phyloP scores from a whole-genome alignment of 2,113 vertebrate genomes.

The Eleginops maclovinus region DNA sequence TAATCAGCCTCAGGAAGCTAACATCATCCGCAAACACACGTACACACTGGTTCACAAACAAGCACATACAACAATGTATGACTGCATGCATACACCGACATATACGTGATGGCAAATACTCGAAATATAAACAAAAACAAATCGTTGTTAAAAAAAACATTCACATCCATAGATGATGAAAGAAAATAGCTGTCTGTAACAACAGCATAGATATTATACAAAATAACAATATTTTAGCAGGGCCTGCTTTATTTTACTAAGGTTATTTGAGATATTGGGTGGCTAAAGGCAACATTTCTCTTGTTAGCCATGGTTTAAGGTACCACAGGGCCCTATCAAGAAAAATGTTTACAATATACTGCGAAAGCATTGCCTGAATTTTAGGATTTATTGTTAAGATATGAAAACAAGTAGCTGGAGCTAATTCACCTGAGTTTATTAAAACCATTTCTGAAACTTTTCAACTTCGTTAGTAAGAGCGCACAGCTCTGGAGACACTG shows the following conservation, averaged over 20 bases:
- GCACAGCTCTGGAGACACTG: background rate
- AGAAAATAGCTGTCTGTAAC: conserved; percentile 22
- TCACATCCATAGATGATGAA: conserved; percentile 8
- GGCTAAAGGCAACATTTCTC: conserved; percentile 41
- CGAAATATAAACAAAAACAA: conserved; percentile 14
- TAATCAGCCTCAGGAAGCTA: conserved; percentile 78
- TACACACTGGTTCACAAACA: conserved; percentile 59
- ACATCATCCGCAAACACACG: conserved; percentile 71
- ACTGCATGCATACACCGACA: conserved; percentile 2
- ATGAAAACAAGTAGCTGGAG: background rate
- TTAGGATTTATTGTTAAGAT: background rate
- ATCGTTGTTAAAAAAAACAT: background rate
- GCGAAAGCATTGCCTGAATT: conserved; percentile 8
- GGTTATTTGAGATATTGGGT: conserved; percentile 34
- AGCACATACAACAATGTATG: conserved; percentile 36
- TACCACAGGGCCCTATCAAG: conserved; percentile 14
- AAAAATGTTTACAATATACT: background rate
- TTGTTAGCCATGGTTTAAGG: conserved; percentile 32
- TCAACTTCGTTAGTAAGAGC: background rate
- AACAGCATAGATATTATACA: conserved; percentile 37
- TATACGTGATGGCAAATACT: background rate
- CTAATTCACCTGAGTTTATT: conserved; percentile 5
- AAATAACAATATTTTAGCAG: conserved; percentile 52
- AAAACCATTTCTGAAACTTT: no score
- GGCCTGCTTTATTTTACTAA: conserved; percentile 22